Base-by-base conservation (phyloP, 1,140 invertebrate species). In the Caenorhabditis tropicalis region DNA sequence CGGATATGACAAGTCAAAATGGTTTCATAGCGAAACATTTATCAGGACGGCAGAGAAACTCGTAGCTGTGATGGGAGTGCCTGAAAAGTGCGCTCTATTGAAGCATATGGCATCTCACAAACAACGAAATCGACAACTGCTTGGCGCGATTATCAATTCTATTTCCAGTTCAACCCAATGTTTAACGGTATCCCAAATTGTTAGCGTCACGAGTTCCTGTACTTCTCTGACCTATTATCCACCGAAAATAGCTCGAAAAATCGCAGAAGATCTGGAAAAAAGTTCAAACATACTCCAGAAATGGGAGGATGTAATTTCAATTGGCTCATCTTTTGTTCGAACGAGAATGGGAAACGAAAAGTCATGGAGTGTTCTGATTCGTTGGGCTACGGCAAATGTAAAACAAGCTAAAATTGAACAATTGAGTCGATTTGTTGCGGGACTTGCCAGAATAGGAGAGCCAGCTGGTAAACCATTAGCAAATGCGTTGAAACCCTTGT, bases 271-370 rank as follows among this genome's bases (percentile, higher is more conserved):
- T 24, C n/a, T 74, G 19, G 36, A 46, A 4, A 74, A 74, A 15
- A 74, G 43, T 27, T 74, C 65, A 5, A 74, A 74, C n/a, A n/a
- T 43, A 43, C 65, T 74, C 15, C 10, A 21, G 43, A 2, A 21
- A 19, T 74, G 65, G 65, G 36, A 74, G 10, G 65, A 74, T 74
- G 29, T 74, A 0, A 21, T 74, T 12, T 15, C 9, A 19, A 74
- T 74, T 16, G 36, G 36, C 15, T 33, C 12, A 19, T 43, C 65
- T 1, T 74, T 74, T 24, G 19, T 74, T 12, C 36, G 65, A 43
- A 74, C 43, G 65, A 74, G 65, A 74, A 74, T 74, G 65, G 65
- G 65, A 9, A 29, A 74, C 43, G 4, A 74, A 24, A 74, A 74
- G 21, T 74, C 65, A 27, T 74, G 65, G 65, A 43, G 24, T 21